These are phyloP conservation scores for Siniperca chuatsi DNA, from an alignment of 2,113 vertebrate species.

Conservation along the genomic window DNA sequence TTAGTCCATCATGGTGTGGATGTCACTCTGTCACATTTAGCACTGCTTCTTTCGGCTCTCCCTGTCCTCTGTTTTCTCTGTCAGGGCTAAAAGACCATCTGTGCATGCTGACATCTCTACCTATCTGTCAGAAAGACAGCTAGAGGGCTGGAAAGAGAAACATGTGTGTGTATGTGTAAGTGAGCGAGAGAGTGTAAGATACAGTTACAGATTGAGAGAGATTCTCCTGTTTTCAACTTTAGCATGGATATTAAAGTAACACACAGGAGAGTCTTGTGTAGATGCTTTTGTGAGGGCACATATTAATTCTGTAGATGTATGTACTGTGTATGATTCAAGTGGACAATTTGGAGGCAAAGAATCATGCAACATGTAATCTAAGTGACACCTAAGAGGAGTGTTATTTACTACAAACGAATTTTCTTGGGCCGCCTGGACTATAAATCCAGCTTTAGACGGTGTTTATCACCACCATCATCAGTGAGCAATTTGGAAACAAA, in stretches of 20 bases:
- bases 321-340: too few relatives aligned
- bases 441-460: neutral
- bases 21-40: slow-evolving; percentile 34
- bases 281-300: neutral
- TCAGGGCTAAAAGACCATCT: slow-evolving; percentile 23
- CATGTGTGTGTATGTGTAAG: neutral
- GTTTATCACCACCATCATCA: neutral
- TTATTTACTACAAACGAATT: neutral
- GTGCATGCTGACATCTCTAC: slow-evolving; percentile 26
- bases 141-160: neutral
- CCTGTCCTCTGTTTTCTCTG: neutral
- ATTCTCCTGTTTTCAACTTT: neutral
- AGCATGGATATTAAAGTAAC: neutral
- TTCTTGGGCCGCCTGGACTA: neutral
- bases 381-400: neutral
- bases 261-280: neutral
- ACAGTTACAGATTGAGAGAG: neutral
- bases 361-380: neutral
- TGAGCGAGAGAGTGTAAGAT: neutral
- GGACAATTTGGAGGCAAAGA: neutral
- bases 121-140: slow-evolving; percentile 31
- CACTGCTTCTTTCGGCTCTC: neutral
- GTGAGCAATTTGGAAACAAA: neutral
- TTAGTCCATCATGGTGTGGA: slow-evolving; percentile 12
- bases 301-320: neutral